Evolutionary conservation across 2,113 vertebrate genomes (phyloP).

Genomic region (Tauraco erythrolophus): DNA sequence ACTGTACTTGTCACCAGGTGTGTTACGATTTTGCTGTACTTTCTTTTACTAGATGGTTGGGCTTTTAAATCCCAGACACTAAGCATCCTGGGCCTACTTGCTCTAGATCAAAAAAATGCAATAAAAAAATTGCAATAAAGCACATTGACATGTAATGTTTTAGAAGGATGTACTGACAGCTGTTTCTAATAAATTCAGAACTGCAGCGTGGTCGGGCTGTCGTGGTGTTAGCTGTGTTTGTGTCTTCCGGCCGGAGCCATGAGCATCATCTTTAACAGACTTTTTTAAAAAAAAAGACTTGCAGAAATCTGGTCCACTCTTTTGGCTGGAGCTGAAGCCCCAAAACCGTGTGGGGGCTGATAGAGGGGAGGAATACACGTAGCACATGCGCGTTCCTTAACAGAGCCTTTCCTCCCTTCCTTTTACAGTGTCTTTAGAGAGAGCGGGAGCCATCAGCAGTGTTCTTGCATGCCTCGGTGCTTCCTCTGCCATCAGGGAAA

Average conservation of each 20-base stretch:
- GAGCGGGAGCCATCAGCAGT: not conserved
- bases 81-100: slow-evolving; percentile 80
- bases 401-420: not conserved
- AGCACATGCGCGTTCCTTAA: rapidly evolving
- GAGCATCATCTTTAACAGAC: not conserved
- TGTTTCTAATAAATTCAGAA: slow-evolving; percentile 73
- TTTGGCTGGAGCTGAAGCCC: not conserved
- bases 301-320: not conserved
- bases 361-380: not conserved
- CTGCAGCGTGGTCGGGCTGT: slow-evolving; percentile 50
- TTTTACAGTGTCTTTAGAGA: rapidly evolving
- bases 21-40: slow-evolving; percentile 80
- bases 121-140: slow-evolving; percentile 84
- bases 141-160: slow-evolving; percentile 74
- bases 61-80: slow-evolving; percentile 79
- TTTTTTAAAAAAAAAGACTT: not conserved
- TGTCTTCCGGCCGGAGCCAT: not conserved
- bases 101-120: slow-evolving; percentile 79
- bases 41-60: slow-evolving; percentile 76
- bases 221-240: slow-evolving; percentile 26
- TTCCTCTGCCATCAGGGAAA: not conserved
- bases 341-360: not conserved
- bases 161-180: slow-evolving; percentile 73
- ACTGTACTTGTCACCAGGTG: slow-evolving; percentile 81
- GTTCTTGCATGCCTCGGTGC: not conserved